Percentiles rank a stretch among this genome's conserved stretches.
Conservation (phyloP, 2,113 vertebrate genomes). For the Dascyllus trimaculatus region DNA sequence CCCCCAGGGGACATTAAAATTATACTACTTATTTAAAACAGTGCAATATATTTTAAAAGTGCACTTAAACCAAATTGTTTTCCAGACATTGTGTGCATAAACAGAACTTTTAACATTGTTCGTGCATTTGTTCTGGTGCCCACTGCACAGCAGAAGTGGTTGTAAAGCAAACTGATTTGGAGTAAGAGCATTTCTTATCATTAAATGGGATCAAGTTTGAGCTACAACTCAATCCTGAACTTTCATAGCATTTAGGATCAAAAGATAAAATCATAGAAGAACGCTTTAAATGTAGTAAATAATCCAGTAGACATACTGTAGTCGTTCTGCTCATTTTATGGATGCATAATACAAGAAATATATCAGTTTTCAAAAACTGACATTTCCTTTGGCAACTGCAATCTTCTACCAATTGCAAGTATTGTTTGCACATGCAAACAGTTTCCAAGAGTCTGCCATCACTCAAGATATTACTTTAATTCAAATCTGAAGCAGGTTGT, state of each 20-base stretch:
- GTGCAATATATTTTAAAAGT: neutral
- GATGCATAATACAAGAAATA: neutral
- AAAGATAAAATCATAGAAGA: neutral
- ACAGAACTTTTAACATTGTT: conserved; percentile 18
- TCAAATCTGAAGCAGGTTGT: conserved; percentile 29
- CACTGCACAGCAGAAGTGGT: conserved; percentile 21
- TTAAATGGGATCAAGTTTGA: conserved; percentile 34
- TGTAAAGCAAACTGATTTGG: conserved; percentile 36
- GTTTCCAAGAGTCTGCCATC: conserved; percentile 31
- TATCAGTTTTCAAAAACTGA: neutral
- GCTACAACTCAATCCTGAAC: neutral
- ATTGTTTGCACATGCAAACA: conserved; percentile 9
- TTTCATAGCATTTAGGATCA: neutral
- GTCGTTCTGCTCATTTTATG: neutral
- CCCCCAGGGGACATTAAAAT: conserved; percentile 13
- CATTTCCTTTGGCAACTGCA: neutral
- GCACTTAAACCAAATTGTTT: conserved; percentile 33
- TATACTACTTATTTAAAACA: conserved; percentile 32
- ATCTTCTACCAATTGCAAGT: neutral
- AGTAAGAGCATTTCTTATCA: conserved; percentile 17
- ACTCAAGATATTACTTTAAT: conserved; percentile 2
- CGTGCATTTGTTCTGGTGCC: conserved; percentile 6
- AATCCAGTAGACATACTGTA: neutral
- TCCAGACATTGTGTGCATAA: conserved; percentile 17
- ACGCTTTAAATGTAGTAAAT: neutral